These are phyloP conservation scores for Strigamia transsilvanica DNA, from an alignment of 2,888 invertebrate genomes.

Conservation along the genomic window DNA sequence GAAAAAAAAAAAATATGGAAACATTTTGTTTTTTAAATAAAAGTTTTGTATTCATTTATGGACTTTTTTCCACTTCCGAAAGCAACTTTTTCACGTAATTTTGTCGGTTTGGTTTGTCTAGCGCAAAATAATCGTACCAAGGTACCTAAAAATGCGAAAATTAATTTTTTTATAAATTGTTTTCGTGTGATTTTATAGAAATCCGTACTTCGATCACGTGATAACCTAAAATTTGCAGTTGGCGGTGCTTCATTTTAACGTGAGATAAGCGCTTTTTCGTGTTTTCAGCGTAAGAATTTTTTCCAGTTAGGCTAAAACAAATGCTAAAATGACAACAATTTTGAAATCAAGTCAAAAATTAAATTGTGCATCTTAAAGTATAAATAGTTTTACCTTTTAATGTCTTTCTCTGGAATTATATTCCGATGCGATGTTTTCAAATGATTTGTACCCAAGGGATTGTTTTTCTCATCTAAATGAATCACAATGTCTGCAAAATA, in stretches of 20 bases:
- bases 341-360: too few relatives aligned
- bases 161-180: too few relatives aligned
- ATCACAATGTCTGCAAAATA: neutral
- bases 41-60: neutral
- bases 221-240: neutral
- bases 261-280: neutral
- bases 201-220: neutral
- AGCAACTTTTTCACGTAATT: neutral
- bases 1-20: neutral
- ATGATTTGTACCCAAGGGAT: neutral
- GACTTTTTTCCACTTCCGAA: neutral
- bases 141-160: conserved; percentile 6
- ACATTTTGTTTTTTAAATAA: too few relatives aligned
- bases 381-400: neutral
- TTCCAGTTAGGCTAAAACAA: neutral
- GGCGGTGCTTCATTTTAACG: neutral
- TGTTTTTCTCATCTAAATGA: neutral
- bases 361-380: too few relatives aligned
- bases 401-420: neutral
- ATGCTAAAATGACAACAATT: neutral
- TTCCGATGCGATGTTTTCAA: neutral
- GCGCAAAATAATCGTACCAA: neutral
- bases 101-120: neutral
- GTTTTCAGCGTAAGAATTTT: neutral
- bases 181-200: neutral